Percentiles rank a stretch among this genome's conserved stretches.
Conservation (phyloP, 1,140 invertebrate genomes). For the Saxidomus purpurata region DNA sequence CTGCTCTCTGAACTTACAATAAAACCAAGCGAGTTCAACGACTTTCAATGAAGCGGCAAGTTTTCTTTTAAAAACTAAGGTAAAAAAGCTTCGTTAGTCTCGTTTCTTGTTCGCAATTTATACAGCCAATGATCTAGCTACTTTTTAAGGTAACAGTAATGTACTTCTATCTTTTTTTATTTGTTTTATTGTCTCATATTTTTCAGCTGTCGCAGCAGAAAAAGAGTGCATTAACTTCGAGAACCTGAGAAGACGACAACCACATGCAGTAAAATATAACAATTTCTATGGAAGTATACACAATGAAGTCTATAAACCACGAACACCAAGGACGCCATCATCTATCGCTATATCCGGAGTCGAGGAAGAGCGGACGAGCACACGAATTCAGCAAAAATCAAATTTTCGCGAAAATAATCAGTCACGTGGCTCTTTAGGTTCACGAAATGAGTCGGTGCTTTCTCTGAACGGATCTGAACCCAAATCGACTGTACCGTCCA, state of each 20-base stretch:
- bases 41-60: too few species aligned
- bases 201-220: conserved; percentile 55
- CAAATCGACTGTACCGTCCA: background rate
- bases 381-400: background rate
- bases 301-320: conserved; percentile 45
- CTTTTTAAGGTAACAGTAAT: too few species aligned
- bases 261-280: conserved; percentile 48
- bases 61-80: too few species aligned
- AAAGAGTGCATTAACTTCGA: conserved; percentile 53
- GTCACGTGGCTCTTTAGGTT: background rate
- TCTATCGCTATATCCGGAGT: conserved; percentile 42
- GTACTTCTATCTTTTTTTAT: too few species aligned
- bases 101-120: too few species aligned
- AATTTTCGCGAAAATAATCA: background rate
- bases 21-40: too few species aligned
- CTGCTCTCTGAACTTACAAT: too few species aligned
- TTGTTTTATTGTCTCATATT: too few species aligned
- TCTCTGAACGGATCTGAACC: background rate
- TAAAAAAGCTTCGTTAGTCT: too few species aligned
- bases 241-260: conserved; percentile 8
- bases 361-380: background rate
- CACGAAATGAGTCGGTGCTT: background rate
- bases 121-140: too few species aligned
- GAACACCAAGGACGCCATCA: conserved; percentile 38
- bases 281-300: conserved; percentile 46